Conservation (phyloP, 2,113 vertebrate genomes). For the Cacatua alba region DNA sequence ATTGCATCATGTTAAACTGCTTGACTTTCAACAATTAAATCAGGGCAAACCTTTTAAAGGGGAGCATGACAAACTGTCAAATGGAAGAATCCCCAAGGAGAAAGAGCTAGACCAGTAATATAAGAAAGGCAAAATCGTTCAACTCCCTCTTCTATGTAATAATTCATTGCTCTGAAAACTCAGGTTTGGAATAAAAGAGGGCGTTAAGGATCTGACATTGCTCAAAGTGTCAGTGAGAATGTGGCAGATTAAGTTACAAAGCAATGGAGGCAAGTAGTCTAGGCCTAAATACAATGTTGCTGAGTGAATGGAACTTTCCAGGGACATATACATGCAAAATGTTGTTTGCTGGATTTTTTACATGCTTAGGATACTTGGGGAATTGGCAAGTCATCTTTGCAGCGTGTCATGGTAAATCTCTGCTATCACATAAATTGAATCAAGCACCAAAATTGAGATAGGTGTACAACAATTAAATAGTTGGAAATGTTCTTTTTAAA, state of each 20-base stretch:
- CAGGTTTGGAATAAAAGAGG: background rate
- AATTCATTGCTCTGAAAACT: background rate
- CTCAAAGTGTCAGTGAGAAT: background rate
- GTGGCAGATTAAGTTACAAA: background rate
- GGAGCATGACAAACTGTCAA: background rate
- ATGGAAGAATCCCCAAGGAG: background rate
- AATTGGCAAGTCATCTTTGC: background rate
- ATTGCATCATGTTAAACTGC: background rate
- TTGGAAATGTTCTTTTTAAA: background rate
- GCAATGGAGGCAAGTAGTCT: background rate
- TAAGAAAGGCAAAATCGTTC: background rate
- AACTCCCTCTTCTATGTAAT: background rate
- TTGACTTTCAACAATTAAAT: background rate
- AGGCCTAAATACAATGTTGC: fast-evolving
- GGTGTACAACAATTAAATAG: background rate
- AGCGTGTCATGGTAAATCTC: background rate
- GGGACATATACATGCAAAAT: background rate
- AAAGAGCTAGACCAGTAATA: background rate
- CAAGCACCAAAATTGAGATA: background rate
- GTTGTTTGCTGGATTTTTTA: background rate
- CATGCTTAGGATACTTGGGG: background rate
- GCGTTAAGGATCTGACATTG: background rate
- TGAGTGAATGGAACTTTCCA: background rate
- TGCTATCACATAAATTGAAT: background rate
- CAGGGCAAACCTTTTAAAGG: background rate